These are phyloP conservation scores for Tapirus indicus DNA, from an alignment of 2,797 vertebrate genomes.

Conservation along the genomic window DNA sequence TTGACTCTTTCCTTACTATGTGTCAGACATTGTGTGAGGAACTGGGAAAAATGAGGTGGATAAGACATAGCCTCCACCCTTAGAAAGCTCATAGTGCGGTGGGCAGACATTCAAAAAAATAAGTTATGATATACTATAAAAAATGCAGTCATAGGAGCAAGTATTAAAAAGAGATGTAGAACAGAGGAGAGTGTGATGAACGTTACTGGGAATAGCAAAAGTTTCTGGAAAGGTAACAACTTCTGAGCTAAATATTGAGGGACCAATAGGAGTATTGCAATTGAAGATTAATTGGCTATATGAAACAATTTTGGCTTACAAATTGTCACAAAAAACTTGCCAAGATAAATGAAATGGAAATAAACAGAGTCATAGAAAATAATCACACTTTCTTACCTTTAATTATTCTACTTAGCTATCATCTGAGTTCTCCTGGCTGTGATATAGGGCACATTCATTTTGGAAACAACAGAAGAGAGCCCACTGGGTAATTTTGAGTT, in stretches of 20 bases:
- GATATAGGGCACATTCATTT: not conserved
- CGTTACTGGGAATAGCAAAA: not conserved
- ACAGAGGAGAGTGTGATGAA: not conserved
- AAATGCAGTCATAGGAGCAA: not conserved
- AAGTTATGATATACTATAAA: not conserved
- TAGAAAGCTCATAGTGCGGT: slow-evolving; percentile 67
- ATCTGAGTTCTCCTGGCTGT: not conserved
- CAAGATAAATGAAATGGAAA: not conserved
- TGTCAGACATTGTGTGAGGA: not conserved
- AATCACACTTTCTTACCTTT: not conserved
- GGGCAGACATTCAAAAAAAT: not conserved
- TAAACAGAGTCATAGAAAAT: not conserved
- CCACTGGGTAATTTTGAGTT: not conserved
- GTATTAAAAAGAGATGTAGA: not conserved
- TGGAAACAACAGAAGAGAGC: not conserved
- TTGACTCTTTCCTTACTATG: not conserved
- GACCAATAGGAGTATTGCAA: not conserved
- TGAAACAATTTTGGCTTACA: not conserved
- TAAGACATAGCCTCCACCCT: not conserved
- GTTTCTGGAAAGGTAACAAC: not conserved
- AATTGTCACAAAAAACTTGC: not conserved
- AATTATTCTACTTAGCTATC: not conserved
- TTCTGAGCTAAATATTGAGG: not conserved
- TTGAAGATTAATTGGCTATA: not conserved
- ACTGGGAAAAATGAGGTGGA: not conserved